phyloP scores from a whole-genome alignment of 2,797 vertebrate species.

The Mus minutoides region DNA sequence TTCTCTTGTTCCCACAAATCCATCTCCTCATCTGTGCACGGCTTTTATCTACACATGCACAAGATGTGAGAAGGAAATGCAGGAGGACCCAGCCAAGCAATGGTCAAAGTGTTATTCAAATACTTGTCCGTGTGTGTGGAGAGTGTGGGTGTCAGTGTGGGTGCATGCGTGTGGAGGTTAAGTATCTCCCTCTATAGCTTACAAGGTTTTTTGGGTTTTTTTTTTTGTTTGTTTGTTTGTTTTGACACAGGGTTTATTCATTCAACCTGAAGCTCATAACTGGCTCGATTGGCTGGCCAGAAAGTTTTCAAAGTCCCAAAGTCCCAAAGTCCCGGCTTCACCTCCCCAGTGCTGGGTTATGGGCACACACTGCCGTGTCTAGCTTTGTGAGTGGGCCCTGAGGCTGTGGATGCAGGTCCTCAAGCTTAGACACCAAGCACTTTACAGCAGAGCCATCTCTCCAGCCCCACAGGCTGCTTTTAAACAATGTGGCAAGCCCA shows the following conservation, averaged over 20 bases:
- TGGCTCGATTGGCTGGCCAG: not conserved
- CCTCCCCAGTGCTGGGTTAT: not conserved
- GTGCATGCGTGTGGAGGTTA: not conserved
- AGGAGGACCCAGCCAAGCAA: no score
- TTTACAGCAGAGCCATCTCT: no score
- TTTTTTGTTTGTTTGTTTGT: no score
- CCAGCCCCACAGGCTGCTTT: not conserved
- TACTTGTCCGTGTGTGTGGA: not conserved
- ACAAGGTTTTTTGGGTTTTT: not conserved
- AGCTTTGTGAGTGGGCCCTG: not conserved
- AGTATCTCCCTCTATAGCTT: not conserved
- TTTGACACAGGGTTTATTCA: not conserved
- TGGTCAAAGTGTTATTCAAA: not conserved
- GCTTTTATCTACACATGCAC: not conserved
- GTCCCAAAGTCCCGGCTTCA: no score
- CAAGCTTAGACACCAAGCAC: not conserved
- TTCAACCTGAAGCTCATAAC: not conserved
- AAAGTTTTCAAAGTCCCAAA: no score
- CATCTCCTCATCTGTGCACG: accelerated
- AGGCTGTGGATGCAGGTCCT: not conserved
- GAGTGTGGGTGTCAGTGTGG: not conserved
- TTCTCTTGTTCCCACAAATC: not conserved
- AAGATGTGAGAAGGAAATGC: not conserved
- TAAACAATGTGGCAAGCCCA: accelerated
- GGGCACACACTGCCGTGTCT: not conserved